Base-by-base conservation (phyloP, 2,888 invertebrate genomes). In the Pyrocoelia pectoralis region DNA sequence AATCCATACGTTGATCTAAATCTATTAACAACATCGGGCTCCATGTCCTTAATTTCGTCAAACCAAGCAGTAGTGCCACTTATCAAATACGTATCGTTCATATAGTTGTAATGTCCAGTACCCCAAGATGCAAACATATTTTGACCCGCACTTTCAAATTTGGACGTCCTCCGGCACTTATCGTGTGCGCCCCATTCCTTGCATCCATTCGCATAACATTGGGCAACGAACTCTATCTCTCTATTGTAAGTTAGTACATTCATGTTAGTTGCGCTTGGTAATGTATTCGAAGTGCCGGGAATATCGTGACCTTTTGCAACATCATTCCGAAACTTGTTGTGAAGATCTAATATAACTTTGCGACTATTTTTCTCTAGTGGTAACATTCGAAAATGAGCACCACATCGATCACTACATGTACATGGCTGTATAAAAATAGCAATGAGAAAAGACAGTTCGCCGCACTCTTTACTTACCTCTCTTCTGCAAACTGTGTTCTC, bases 171-270 rank as follows among this genome's bases (percentile, higher is more conserved):
- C 38, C 54, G 8, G 13, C 40, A 41, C 8, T 3, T 13, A 15
- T 40, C 41, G 13, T 52, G 52, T 1, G 18, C 49, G 1, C 38
- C 43, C 12, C 12, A 12, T 29, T 51, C 33, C 17, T 2, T 14
- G 13, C 51, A 51, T 6, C 12, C 33, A 17, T 43, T 56, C 9
- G 55, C 14, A 12, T 24, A 46, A 28, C 55, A 56, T 46, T 56
- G 55, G 1, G 55, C 55, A 1, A 56, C 55, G 15, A 46, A 56
- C 13, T 56, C 55, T 29, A 56, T 10, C n/a, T 56, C 55, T 29
- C 43, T 43, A 15, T 43, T 13, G 12, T 56, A 56, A 46, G 13
- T 43, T 14, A 56, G 15, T n/a, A 8, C 49, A 1, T n/a, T 4
- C 56, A 56, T 56, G 15, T 56, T 29, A 6, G 56, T 24, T 15